These are phyloP conservation scores for Anguilla marmorata DNA, from an alignment of 2,797 vertebrate genomes.

Conservation along the genomic window DNA sequence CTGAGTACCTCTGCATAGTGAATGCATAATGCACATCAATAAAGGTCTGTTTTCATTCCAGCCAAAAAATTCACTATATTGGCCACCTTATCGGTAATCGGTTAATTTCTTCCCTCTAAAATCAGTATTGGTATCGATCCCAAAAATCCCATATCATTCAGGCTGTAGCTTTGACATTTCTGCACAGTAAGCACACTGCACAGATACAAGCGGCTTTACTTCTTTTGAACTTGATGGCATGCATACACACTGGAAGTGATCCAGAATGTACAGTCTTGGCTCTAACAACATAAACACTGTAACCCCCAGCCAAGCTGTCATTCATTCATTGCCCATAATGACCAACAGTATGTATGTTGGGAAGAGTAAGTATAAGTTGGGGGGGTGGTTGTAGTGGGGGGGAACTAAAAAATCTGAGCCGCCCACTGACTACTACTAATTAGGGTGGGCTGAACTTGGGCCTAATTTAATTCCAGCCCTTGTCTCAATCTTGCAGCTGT, in stretches of 20 bases:
- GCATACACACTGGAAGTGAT: conserved; percentile 1
- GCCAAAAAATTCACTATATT: no score
- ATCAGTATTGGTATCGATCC: no score
- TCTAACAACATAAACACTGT: conserved; percentile 7
- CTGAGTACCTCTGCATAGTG: no score
- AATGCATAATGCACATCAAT: no score
- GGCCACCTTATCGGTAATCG: no score
- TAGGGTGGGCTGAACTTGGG: conserved; percentile 22
- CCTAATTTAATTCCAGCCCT: conserved; percentile 26
- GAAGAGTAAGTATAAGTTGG: not conserved
- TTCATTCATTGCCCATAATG: conserved; percentile 5
- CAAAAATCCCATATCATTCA: no score
- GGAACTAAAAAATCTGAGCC: not conserved
- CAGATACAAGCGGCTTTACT: not conserved
- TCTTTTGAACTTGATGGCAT: not conserved
- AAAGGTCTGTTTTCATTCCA: no score
- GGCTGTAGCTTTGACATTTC: no score
- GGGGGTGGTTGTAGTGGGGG: no score
- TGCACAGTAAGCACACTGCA: not conserved
- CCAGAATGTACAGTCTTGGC: not conserved
- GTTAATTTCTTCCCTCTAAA: no score
- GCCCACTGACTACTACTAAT: not conserved
- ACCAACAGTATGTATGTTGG: not conserved
- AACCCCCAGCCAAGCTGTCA: not conserved
- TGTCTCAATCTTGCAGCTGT: not conserved